Evolutionary conservation across 1,140 invertebrate genomes (phyloP), one percentile per base, ranked within the genome.

Genomic region (Saccostrea cuccullata): DNA sequence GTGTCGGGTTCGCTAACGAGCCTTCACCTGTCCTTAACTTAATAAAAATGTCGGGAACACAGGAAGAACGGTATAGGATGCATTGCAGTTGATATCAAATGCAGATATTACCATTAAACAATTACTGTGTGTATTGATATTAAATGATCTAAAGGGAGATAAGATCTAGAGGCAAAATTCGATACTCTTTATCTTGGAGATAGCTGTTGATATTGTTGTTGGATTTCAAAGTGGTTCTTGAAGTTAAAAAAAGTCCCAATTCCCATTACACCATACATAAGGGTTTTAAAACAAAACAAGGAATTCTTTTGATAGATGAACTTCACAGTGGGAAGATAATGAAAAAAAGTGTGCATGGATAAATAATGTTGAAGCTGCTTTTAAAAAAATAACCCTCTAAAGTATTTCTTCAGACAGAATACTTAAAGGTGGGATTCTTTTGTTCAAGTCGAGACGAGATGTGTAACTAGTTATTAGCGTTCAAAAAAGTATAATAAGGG

Each of bases 401-500:
- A 77, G 70, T 77, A 77, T 77, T 77, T 77, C 70, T 77, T 26
- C 70, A 77, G 70, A 77, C 70, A 77, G 26, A 77, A 64, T 20
- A 26, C 30, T 77, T 77, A 17, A 30, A 26, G 30, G 70, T 77
- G 70, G 70, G 70, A 77, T 30, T 77, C 70, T 77, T 77, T 77
- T 77, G 70, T 77, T 77, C 70, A 26, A 15, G 26, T 30, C 26
- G 23, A 77, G 70, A 77, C 70, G 30, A 77, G 70, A 77, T 77
- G 70, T 77, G 70, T 77, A 77, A 77, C 70, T 77, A 77, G 70
- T 77, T 77, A 77, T 77, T 77, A 77, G 70, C 70, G 23, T 77
- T 77, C 70, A 77, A 77, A 77, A 77, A 77, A 77, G 70, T 36
- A 77, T 77, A 77, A 77, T 77, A 77, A 77, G 70, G 70, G 70